Evolutionary conservation across 1,140 invertebrate genomes (phyloP).

Genomic region (Eriosoma lanigerum): DNA sequence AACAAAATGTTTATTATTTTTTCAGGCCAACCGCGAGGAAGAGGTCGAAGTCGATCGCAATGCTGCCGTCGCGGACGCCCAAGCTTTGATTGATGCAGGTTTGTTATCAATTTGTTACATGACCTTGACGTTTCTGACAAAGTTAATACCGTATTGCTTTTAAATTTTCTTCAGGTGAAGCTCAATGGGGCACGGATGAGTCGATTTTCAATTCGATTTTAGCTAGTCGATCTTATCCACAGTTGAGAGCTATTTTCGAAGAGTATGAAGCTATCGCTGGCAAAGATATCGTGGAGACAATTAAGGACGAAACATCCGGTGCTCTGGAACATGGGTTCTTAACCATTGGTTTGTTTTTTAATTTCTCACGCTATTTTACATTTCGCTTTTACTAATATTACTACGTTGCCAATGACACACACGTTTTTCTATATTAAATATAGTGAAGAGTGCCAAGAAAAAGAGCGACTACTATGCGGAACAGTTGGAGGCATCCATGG

Average conservation of each 20-base stretch:
- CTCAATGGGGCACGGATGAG: slow-evolving; percentile 70
- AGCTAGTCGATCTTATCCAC: slow-evolving; percentile 64
- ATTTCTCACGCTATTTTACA: neutral
- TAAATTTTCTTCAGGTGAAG: slow-evolving; percentile 58
- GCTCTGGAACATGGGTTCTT: slow-evolving; percentile 80
- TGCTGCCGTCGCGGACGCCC: slow-evolving; percentile 63
- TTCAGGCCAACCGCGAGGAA: slow-evolving; percentile 78
- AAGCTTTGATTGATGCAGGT: slow-evolving; percentile 64
- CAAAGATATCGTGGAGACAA: slow-evolving; percentile 80
- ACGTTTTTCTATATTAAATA: neutral
- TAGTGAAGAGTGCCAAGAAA: slow-evolving; percentile 79
- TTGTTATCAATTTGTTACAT: neutral
- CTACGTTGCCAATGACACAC: too few relatives aligned
- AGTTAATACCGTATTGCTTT: slow-evolving; percentile 13
- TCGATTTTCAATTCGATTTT: slow-evolving; percentile 69
- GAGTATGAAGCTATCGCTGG: slow-evolving; percentile 76
- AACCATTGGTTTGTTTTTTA: slow-evolving; percentile 72
- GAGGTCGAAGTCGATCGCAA: slow-evolving; percentile 66
- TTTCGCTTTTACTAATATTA: neutral
- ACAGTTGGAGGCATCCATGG: slow-evolving; percentile 83
- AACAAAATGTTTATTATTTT: slow-evolving; percentile 28
- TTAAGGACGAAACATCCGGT: slow-evolving; percentile 86
- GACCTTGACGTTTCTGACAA: too few relatives aligned
- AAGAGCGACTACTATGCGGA: slow-evolving; percentile 87
- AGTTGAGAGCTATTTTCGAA: slow-evolving; percentile 70